Conservation (phyloP, 2,888 invertebrate genomes). For the Esperia sulphurella region DNA sequence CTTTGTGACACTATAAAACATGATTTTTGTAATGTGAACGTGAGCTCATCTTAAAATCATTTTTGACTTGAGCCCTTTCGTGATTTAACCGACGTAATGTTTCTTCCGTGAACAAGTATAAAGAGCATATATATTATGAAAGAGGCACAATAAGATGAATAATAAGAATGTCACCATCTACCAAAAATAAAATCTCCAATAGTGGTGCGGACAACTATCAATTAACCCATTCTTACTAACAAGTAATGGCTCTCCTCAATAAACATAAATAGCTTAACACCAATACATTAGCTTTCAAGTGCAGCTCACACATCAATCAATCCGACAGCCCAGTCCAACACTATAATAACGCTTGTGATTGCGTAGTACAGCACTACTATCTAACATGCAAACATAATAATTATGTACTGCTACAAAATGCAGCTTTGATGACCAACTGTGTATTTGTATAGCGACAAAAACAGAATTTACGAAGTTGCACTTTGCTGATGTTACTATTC, state of each 20-base stretch:
- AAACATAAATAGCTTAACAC: background rate
- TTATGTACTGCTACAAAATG: background rate
- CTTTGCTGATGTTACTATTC: background rate
- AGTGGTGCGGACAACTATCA: background rate
- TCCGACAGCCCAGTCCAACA: slow-evolving; percentile 7
- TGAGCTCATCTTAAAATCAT: too few species aligned
- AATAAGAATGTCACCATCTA: background rate
- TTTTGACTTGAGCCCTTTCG: too few species aligned
- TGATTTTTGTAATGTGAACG: too few species aligned
- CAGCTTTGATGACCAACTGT: background rate
- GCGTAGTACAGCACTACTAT: slow-evolving; percentile 16
- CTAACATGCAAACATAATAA: slow-evolving; percentile 8
- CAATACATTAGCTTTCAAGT: slow-evolving; percentile 1
- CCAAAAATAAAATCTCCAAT: background rate
- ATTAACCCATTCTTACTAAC: background rate
- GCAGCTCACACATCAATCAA: slow-evolving; percentile 18
- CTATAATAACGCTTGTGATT: slow-evolving; percentile 14
- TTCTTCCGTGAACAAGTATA: too few species aligned
- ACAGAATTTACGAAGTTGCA: background rate
- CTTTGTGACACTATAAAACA: too few species aligned
- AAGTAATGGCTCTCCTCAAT: background rate
- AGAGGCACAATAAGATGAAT: too few species aligned
- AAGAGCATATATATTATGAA: too few species aligned
- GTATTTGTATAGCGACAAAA: background rate
- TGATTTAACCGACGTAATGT: too few species aligned